Percentiles rank a stretch among this genome's conserved stretches.
Conservation (phyloP, 1,140 invertebrate genomes). For the Formica exsecta region DNA sequence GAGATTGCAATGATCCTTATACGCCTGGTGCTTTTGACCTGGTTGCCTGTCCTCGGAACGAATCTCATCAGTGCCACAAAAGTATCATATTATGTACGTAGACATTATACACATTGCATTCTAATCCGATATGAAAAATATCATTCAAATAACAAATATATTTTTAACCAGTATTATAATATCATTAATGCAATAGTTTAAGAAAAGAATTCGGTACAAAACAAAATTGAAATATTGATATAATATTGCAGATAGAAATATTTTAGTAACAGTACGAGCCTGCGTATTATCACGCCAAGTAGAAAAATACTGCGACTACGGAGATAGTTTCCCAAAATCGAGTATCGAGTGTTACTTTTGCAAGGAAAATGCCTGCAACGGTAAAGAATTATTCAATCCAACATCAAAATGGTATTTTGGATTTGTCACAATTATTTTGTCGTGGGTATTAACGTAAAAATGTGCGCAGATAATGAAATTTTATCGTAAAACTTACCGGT, state of each 20-base stretch:
- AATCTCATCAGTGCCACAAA: slow-evolving; percentile 79
- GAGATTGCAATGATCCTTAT: slow-evolving; percentile 82
- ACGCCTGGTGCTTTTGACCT: slow-evolving; percentile 67
- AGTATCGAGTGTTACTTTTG: slow-evolving; percentile 80
- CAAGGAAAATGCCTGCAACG: slow-evolving; percentile 79
- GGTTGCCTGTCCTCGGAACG: slow-evolving; percentile 74
- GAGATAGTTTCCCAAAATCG: slow-evolving; percentile 75
- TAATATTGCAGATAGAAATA: slow-evolving; percentile 78
- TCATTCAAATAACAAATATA: background rate
- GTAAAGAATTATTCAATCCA: slow-evolving; percentile 8
- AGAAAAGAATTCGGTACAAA: background rate
- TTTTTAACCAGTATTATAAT: background rate
- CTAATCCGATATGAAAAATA: background rate
- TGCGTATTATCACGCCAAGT: slow-evolving; percentile 78
- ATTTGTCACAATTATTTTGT: background rate
- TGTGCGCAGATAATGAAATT: background rate
- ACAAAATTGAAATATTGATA: slow-evolving; percentile 11
- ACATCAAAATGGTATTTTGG: background rate
- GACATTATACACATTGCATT: slow-evolving; percentile 2
- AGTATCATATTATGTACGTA: slow-evolving; percentile 79
- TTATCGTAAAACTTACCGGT: background rate
- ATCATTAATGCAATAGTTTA: background rate
- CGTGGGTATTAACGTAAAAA: background rate
- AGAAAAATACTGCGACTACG: slow-evolving; percentile 76
- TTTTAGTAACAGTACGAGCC: slow-evolving; percentile 80